Conservation (phyloP, 53 echinoderm and acorn worm genomes). For the Paracentrotus lividus region DNA sequence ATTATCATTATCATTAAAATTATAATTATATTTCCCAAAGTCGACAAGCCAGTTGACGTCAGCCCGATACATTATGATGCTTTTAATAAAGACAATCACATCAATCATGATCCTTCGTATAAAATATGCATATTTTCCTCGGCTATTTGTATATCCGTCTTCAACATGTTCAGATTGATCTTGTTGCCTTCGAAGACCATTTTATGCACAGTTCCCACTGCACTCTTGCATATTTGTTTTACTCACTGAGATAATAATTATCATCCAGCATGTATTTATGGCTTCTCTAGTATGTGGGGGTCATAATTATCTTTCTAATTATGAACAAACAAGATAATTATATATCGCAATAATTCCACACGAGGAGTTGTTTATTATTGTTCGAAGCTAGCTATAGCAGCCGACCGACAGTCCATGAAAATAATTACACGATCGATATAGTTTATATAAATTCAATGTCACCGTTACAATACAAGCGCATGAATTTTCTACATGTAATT, state of each 20-base stretch:
- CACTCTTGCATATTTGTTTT: too few species aligned
- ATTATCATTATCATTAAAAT: too few species aligned
- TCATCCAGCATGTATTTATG: background rate
- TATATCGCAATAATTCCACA: background rate
- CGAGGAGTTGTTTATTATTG: background rate
- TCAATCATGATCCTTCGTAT: too few species aligned
- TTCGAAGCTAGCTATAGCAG: background rate
- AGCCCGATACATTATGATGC: too few species aligned
- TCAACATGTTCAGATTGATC: too few species aligned
- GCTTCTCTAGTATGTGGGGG: background rate
- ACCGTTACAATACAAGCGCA: background rate
- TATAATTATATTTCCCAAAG: too few species aligned
- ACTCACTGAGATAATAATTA: too few species aligned
- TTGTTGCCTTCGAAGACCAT: background rate
- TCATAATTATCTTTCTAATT: background rate
- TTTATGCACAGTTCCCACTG: background rate
- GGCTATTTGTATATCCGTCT: too few species aligned
- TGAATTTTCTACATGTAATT: background rate
- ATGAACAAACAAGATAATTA: background rate
- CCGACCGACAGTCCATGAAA: background rate
- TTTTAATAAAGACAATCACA: too few species aligned
- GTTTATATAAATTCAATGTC: constrained; percentile 1
- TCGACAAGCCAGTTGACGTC: too few species aligned
- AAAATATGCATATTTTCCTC: too few species aligned
- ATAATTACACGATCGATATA: background rate